Conservation (phyloP, 2,888 invertebrate genomes). For the Hypolimnas misippus region DNA sequence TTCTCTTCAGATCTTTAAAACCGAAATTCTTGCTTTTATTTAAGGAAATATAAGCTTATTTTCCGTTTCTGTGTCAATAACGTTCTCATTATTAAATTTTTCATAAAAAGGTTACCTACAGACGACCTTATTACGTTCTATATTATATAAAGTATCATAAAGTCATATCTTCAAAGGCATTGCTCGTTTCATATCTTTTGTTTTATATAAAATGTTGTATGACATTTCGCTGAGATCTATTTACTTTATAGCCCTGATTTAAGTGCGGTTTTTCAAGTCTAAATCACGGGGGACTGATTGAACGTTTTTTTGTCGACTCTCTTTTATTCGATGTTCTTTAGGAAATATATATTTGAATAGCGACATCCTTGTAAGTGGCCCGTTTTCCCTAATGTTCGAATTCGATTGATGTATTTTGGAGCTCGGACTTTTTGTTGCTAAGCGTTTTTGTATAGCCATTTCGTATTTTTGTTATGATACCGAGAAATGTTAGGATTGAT, state of each 20-base stretch:
- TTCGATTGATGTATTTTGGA: not conserved
- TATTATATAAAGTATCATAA: not conserved
- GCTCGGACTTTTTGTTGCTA: not conserved
- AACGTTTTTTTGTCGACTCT: constrained; percentile 18
- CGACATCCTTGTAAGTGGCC: not conserved
- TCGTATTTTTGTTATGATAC: not conserved
- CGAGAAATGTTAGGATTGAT: not conserved
- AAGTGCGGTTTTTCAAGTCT: constrained; percentile 26
- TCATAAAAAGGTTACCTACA: no score
- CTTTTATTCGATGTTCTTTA: constrained; percentile 11
- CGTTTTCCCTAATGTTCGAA: not conserved
- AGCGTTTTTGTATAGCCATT: not conserved
- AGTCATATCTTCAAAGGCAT: not conserved
- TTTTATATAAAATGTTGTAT: constrained; percentile 23
- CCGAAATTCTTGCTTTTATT: no score
- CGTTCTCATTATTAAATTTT: no score
- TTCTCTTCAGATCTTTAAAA: no score
- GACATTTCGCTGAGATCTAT: constrained; percentile 28
- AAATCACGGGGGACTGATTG: constrained; percentile 23
- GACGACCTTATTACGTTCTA: no score
- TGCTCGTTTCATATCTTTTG: constrained; percentile 8
- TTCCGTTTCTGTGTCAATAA: no score
- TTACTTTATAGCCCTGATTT: constrained; percentile 30
- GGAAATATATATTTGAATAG: constrained; percentile 10
- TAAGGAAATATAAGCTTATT: no score